Evolutionary conservation across 2,797 vertebrate genomes (phyloP).

Genomic region (Pterois miles): DNA sequence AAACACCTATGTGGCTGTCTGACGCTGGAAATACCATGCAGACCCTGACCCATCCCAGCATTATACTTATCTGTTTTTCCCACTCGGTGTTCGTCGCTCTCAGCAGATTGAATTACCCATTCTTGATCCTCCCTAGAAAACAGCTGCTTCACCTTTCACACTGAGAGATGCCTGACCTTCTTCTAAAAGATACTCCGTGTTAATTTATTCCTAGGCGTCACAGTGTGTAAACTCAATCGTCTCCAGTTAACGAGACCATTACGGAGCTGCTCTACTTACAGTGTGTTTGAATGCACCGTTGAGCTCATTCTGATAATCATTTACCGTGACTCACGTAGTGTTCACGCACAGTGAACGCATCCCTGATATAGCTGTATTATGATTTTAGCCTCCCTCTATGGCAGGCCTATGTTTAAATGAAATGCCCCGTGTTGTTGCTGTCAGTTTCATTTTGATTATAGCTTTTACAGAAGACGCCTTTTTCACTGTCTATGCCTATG

Average conservation of each 20-base stretch:
- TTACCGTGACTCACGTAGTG: slow-evolving; percentile 3
- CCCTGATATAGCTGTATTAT: slow-evolving; percentile 6
- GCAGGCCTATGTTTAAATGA: slow-evolving; percentile 32
- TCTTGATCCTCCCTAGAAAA: slow-evolving; percentile 68
- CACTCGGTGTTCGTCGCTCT: slow-evolving; percentile 55
- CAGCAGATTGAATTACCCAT: slow-evolving; percentile 78
- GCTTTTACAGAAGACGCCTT: slow-evolving; percentile 34
- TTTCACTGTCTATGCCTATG: slow-evolving; percentile 32
- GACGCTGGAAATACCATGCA: slow-evolving; percentile 52
- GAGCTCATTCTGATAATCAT: slow-evolving; percentile 49
- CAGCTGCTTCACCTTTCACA: slow-evolving; percentile 81
- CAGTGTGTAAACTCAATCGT: slow-evolving; percentile 17
- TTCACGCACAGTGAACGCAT: not conserved
- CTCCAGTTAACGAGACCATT: slow-evolving; percentile 52
- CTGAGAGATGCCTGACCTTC: slow-evolving; percentile 54
- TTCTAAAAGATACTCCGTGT: slow-evolving; percentile 47
- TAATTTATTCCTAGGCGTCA: slow-evolving; percentile 27
- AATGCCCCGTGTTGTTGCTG: slow-evolving; percentile 18
- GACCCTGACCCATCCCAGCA: slow-evolving; percentile 57
- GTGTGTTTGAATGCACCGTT: slow-evolving; percentile 33
- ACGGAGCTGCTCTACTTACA: slow-evolving; percentile 33
- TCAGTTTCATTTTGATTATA: slow-evolving; percentile 17
- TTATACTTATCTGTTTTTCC: slow-evolving; percentile 62
- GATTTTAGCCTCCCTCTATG: slow-evolving; percentile 30
- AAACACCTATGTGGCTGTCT: slow-evolving; percentile 67